Evolutionary conservation across 1,140 invertebrate genomes (phyloP), one percentile per base, ranked within the genome.

Genomic region (Saccostrea glomerata): DNA sequence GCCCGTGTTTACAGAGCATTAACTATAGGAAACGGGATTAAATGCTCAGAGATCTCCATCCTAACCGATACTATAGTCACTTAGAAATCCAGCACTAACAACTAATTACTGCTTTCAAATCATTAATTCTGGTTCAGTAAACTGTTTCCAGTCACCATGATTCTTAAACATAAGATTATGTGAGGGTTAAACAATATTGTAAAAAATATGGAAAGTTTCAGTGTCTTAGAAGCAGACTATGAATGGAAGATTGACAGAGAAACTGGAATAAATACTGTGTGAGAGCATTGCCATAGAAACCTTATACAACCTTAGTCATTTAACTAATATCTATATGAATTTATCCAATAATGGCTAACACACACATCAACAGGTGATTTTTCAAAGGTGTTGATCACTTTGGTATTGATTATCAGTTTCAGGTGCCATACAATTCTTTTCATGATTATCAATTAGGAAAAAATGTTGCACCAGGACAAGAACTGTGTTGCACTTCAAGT

Each of bases 351-450:
- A 77, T 77, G 70, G 15, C 25, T 30, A 11, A 25, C 13, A 30
- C 25, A 77, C 70, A 77, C 70, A 30, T 30, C 70, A 77, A 77
- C 15, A 77, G 70, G 70, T 77, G 70, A 77, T 77, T 30, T 77
- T 77, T 77, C 70, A 77, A 77, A 77, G 25, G 70, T 77, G 70
- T 77, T 77, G 70, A 77, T 77, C 70, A 77, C 70, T 77, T 77
- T 77, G 23, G 25, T 30, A 77, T 77, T 77, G 70, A 77, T 77
- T 77, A 77, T 15, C 25, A 15, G 70, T 77, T 77, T 77, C 30
- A 15, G 25, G 25, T 77, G 70, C 23, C 70, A 25, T 30, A 11
- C 70, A 77, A 77, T 77, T 77, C 23, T 77, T 36, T 77, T 30
- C 70, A 25, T 77, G 25, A 77, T 77, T 77, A 30, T 36, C 70